These are phyloP conservation scores for Distichodus sexfasciatus DNA, from an alignment of 2,797 vertebrate species.

Conservation along the genomic window DNA sequence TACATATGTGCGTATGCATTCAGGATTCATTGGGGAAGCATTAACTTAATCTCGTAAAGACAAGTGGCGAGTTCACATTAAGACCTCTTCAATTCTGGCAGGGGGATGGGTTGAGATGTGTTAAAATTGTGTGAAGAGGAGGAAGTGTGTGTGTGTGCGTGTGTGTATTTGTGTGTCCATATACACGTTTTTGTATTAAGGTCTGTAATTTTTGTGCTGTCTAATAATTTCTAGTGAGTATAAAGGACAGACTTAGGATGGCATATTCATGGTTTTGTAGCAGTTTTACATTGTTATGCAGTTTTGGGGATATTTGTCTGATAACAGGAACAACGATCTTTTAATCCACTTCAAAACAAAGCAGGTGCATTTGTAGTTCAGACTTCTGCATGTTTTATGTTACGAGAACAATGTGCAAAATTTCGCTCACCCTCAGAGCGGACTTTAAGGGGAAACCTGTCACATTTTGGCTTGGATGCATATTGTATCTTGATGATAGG, in stretches of 20 bases:
- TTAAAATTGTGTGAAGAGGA: conserved; percentile 33
- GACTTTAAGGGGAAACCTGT: conserved; percentile 2
- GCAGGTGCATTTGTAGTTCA: background rate
- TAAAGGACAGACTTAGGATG: conserved; percentile 14
- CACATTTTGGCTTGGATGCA: background rate
- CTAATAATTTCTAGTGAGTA: conserved; percentile 3
- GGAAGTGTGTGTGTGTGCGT: conserved; percentile 29
- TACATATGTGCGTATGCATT: conserved; percentile 33
- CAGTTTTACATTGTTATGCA: conserved; percentile 47
- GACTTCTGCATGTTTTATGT: conserved; percentile 2
- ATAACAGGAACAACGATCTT: conserved; percentile 15
- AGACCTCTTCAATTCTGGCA: conserved; percentile 22
- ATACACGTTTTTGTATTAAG: conserved; percentile 28
- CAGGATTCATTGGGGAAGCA: conserved; percentile 17
- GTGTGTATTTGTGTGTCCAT: conserved; percentile 16
- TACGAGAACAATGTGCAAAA: conserved; percentile 40
- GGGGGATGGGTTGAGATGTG: no score
- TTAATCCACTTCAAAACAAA: conserved; percentile 1
- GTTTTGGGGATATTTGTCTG: conserved; percentile 18
- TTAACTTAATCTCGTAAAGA: conserved; percentile 21
- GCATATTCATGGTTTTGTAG: conserved; percentile 43
- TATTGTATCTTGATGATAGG: conserved; percentile 14
- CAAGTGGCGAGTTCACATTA: background rate
- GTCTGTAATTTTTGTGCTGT: conserved; percentile 23
- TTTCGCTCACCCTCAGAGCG: conserved; percentile 10